Evolutionary conservation across 2,113 vertebrate species (phyloP), one percentile per base, ranked within the genome.

Genomic region (Thermophis baileyi): DNA sequence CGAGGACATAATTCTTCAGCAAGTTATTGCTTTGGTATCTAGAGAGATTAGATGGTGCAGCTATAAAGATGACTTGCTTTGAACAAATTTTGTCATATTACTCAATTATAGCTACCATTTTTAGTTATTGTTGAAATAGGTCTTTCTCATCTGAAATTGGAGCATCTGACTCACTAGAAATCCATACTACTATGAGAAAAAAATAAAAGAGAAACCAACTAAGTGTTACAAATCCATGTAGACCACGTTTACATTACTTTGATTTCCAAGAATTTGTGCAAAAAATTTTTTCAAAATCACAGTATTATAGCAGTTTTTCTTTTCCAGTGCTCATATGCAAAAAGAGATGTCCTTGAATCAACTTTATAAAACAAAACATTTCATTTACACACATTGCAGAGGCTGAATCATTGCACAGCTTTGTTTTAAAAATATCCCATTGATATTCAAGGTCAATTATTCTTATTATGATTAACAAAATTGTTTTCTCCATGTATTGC

Each of bases 401-500:
- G 94, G 93, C 95, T 96, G 95, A 96, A 95, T 97, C 96, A 96
- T 97, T 95, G 91, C 93, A 95, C 93, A 95, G 95, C 94, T 95
- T 93, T 93, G 94, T 96, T 97, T 91, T 96, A 96, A 97, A 97
- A 97, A 97, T 97, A 96, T 22, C 87, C 90, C 88, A 94, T 96
- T 96, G 94, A 93, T 85, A 96, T 95, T 94, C 95, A 95, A 95
- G 96, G 95, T 97, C 96, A 97, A 95, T 95, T 96, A 96, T 96
- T 95, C 96, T 96, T 96, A 96, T 97, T 96, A 95, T 97, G 95
- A 95, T 96, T 93, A 96, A 96, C 95, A 92, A 96, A 95, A 96
- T 93, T 93, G 93, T 92, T 95, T 96, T 96, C 88, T 94, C 94
- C 85, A n/a, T 94, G 92, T 90, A 94, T 94, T 93, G 89, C 93